Base-by-base conservation (phyloP, 30 jellyfish, hydroid and myxozoan species). In the Aurelia aurita complex sp. Pacific region DNA sequence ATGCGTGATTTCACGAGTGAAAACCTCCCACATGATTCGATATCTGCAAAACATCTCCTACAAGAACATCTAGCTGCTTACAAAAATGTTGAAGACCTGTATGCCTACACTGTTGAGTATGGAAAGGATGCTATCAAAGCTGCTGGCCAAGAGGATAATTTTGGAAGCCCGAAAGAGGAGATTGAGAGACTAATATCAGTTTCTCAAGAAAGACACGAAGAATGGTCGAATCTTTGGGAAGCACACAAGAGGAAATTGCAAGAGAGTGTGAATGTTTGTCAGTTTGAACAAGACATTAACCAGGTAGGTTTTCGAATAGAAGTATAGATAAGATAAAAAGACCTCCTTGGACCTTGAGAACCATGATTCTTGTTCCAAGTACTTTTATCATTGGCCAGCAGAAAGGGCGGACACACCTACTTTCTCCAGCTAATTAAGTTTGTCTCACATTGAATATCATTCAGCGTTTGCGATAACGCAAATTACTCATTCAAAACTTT, bases 281-380 rank as follows among this genome's bases (percentile, higher is more conserved):
- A 85, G 54, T 86, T 85, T 55, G 89, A 85, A 67, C 98, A 92
- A 86, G 89, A 86, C 35, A 85, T 92, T 65, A 85, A 80, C 85
- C 89, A 92, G 89, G 98, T 92, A 18, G 23, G 5, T 14, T 60
- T 3, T 60, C 23, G 34, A 1, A 40, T 40, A 0, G 4, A 40
- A 2, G 4, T 10, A 40, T 0, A 40, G 8, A 40, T 40, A 40
- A 40, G 9, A 40, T 0, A 40, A 3, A 9, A 0, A 40, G 0
- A 2, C 52, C 52, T 40, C 52, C 52, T 3, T 40, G 52, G 6
- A 40, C 10, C 6, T 40, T 23, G 29, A 23, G 29, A 23, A 23
- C 29, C 29, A 9, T 0, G 6, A 2, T 0, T 9, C 8, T 40
- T 40, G 52, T 40, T 40, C 1, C 52, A 40, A 40, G 52, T 40